Evolutionary conservation across 2,888 invertebrate species (phyloP).

Genomic region (Glaucopsyche alexis): DNA sequence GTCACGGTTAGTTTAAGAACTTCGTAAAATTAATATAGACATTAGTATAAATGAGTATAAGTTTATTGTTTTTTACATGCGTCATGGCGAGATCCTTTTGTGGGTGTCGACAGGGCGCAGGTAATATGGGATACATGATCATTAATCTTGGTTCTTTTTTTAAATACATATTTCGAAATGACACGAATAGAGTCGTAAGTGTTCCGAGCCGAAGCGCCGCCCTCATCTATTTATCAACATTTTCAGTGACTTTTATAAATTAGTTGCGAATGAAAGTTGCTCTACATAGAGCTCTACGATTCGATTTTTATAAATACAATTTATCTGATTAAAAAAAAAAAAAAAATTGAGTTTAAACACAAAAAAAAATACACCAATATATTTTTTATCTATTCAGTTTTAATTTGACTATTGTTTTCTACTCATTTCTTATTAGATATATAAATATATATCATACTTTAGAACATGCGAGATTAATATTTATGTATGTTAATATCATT

Average conservation of each 20-base stretch:
- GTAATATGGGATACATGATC: constrained; percentile 57
- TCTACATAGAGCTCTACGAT: neutral
- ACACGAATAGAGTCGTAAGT: constrained; percentile 63
- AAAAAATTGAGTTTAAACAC: neutral
- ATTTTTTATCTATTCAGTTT: neutral
- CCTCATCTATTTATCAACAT: constrained; percentile 52
- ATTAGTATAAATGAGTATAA: constrained; percentile 69
- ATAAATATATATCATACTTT: neutral
- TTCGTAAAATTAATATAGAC: constrained; percentile 67
- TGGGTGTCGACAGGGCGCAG: constrained; percentile 67
- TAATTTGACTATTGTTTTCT: neutral
- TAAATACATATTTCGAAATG: constrained; percentile 36
- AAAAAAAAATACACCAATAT: too few relatives aligned
- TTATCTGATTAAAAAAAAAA: neutral
- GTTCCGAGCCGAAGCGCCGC: constrained; percentile 54
- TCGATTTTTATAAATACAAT: too few relatives aligned
- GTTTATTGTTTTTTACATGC: constrained; percentile 52
- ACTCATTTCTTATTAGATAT: neutral
- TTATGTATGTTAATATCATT: constrained; percentile 5
- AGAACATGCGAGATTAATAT: neutral
- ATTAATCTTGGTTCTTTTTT: constrained; percentile 70
- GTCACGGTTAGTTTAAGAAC: neutral
- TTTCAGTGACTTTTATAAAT: constrained; percentile 32
- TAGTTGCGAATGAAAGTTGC: constrained; percentile 11
- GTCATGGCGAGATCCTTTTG: constrained; percentile 51